phyloP scores from a whole-genome alignment of 2,888 invertebrate genomes.

The Liopterus haemorrhoidalis region DNA sequence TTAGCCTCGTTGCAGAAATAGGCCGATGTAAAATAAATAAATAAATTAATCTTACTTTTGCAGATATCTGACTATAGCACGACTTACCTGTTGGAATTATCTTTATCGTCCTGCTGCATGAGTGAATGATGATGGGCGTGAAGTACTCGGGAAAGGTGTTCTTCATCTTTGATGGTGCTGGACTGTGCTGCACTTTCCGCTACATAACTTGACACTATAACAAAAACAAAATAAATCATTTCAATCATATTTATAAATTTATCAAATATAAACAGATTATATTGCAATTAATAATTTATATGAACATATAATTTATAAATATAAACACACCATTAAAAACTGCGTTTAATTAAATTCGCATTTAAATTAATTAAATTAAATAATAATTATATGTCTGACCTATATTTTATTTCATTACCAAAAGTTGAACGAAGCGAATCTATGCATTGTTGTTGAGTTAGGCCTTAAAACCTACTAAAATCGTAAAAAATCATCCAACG shows the following conservation, averaged over 20 bases:
- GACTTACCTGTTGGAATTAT: slow-evolving; percentile 25
- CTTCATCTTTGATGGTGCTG: slow-evolving; percentile 16
- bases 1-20: no score
- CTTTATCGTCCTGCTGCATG: slow-evolving; percentile 21
- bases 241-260: neutral
- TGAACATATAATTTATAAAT: neutral
- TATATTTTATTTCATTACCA: no score
- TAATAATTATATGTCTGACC: no score
- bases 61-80: neutral
- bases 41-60: no score
- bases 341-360: no score
- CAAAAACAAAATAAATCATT: slow-evolving; percentile 1
- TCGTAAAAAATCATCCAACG: no score
- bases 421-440: no score
- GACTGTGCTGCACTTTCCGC: slow-evolving; percentile 14
- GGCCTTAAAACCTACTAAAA: no score
- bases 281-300: neutral
- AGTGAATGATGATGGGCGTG: slow-evolving; percentile 15
- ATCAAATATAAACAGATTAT: neutral
- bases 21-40: no score
- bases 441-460: no score
- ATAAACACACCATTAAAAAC: no score
- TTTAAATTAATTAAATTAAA: no score
- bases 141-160: slow-evolving; percentile 20
- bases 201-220: slow-evolving; percentile 24